Evolutionary conservation across 2,888 invertebrate genomes (phyloP).

Genomic region (Meliscaeva auricollis): DNA sequence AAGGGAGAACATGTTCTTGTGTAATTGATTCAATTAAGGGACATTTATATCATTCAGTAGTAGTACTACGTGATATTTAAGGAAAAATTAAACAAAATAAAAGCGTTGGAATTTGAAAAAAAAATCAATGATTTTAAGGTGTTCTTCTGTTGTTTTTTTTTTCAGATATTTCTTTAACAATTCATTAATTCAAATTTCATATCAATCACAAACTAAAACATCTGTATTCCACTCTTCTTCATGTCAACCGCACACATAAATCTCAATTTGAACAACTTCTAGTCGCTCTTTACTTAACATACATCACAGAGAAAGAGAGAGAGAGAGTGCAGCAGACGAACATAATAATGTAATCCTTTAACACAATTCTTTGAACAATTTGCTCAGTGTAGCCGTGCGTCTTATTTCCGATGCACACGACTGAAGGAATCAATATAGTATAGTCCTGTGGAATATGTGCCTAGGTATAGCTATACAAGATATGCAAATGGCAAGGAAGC

Average conservation of each 20-base stretch:
- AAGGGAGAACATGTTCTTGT: conserved; percentile 49
- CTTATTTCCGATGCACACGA: conserved; percentile 48
- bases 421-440: conserved; percentile 57
- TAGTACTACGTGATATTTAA: not conserved
- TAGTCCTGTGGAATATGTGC: conserved; percentile 23
- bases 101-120: not conserved
- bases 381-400: conserved; percentile 38
- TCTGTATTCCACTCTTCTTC: not conserved
- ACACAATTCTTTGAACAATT: conserved; percentile 60
- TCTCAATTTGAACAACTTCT: conserved; percentile 17
- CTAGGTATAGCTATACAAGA: not conserved
- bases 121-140: not conserved
- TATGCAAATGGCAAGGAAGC: not conserved
- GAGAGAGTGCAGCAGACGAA: conserved; percentile 11
- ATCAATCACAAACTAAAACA: not conserved
- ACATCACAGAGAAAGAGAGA: not conserved
- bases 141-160: not conserved
- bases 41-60: conserved; percentile 27
- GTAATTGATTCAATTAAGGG: conserved; percentile 65
- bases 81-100: not conserved
- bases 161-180: not conserved
- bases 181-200: not conserved
- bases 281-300: not conserved
- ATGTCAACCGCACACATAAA: conserved; percentile 28
- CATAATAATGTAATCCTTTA: conserved; percentile 29